Conservation (phyloP, 1,140 invertebrate species). For the Drosophila tristis region DNA sequence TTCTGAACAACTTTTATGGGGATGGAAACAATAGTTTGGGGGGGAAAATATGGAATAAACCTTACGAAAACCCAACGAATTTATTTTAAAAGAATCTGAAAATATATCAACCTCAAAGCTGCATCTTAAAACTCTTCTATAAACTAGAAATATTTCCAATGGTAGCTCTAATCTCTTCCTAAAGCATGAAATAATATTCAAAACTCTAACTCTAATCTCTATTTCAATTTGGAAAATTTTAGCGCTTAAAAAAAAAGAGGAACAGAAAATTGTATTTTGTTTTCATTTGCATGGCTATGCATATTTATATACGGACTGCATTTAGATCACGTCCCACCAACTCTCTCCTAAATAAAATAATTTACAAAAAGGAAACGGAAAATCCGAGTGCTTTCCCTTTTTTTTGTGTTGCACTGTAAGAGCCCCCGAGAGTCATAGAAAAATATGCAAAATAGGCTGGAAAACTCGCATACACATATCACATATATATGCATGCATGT, state of each 20-base stretch:
- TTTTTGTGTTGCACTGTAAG: slow-evolving; percentile 9
- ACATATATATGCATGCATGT: slow-evolving; percentile 26
- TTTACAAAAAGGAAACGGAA: slow-evolving; percentile 41
- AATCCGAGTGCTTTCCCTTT: slow-evolving; percentile 52
- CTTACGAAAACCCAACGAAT: too few relatives aligned
- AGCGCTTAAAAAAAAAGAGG: slow-evolving; percentile 16
- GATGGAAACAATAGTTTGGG: too few relatives aligned
- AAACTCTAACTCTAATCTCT: background rate
- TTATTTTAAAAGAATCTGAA: too few relatives aligned
- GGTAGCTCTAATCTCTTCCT: too few relatives aligned
- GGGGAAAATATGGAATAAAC: too few relatives aligned
- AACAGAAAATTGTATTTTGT: slow-evolving; percentile 17
- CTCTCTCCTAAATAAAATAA: slow-evolving; percentile 61
- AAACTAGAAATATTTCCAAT: too few relatives aligned
- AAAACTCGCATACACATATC: slow-evolving; percentile 53
- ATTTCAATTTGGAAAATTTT: slow-evolving; percentile 38
- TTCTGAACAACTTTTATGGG: too few relatives aligned
- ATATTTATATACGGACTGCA: slow-evolving; percentile 25
- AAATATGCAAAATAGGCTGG: slow-evolving; percentile 70
- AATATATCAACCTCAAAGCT: too few relatives aligned
- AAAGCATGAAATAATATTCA: too few relatives aligned
- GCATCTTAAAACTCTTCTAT: too few relatives aligned
- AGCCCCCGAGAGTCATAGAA: slow-evolving; percentile 34
- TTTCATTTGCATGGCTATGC: slow-evolving; percentile 44
- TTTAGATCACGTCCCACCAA: background rate